Evolutionary conservation across 1,140 invertebrate species (phyloP).

Genomic region (Drosophila nigromelanica): DNA sequence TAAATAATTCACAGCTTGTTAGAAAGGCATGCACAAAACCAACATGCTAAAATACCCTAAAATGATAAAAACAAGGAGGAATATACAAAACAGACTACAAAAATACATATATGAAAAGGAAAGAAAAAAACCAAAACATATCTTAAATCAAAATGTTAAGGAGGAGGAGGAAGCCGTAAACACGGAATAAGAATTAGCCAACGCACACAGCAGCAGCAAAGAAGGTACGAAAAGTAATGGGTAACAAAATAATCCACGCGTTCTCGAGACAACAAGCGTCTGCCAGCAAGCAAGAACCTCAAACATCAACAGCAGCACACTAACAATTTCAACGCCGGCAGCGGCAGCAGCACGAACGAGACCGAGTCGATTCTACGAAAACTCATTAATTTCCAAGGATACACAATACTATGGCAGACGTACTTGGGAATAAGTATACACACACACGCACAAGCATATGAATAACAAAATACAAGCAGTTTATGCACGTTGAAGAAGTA

Average conservation of each 20-base stretch:
- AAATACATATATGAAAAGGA: background rate
- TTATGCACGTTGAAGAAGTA: constrained; percentile 3
- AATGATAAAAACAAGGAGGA: constrained; percentile 23
- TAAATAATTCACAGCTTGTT: constrained; percentile 56
- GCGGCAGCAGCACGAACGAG: constrained; percentile 23
- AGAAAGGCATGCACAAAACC: constrained; percentile 39
- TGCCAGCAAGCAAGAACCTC: constrained; percentile 28
- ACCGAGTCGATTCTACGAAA: constrained; percentile 58
- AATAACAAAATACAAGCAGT: constrained; percentile 6
- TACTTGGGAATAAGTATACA: constrained; percentile 18
- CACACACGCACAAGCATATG: constrained; percentile 1
- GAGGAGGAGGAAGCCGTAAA: constrained; percentile 22
- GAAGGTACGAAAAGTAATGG: constrained; percentile 38
- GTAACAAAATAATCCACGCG: constrained; percentile 41
- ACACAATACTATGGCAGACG: constrained; percentile 31
- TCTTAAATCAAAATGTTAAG: constrained; percentile 38
- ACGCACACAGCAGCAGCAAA: constrained; percentile 22
- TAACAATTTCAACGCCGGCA: constrained; percentile 13
- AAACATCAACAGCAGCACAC: constrained; percentile 19
- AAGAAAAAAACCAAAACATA: constrained; percentile 19
- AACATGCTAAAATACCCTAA: constrained; percentile 11
- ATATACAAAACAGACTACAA: constrained; percentile 5
- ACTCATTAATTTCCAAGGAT: constrained; percentile 73
- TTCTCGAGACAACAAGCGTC: constrained; percentile 33
- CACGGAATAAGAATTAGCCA: constrained; percentile 23